Evolutionary conservation across 2,113 vertebrate genomes (phyloP).

Genomic region (Pycnonotus jocosus): DNA sequence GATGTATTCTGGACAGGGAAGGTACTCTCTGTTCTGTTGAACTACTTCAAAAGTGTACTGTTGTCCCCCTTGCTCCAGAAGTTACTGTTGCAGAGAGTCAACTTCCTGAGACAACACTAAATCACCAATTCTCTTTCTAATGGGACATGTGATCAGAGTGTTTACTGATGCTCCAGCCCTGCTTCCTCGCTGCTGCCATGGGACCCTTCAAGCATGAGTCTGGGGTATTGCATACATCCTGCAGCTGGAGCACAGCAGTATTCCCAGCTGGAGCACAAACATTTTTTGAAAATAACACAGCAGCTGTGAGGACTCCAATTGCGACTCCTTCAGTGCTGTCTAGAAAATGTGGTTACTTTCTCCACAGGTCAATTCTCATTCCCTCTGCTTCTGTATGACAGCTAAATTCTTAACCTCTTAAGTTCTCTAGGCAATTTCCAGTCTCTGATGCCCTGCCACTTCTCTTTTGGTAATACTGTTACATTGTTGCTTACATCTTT

Average conservation of each 20-base stretch:
- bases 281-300: background rate
- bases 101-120: background rate
- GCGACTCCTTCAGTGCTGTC: background rate
- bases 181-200: background rate
- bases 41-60: background rate
- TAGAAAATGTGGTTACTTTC: background rate
- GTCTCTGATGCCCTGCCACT: background rate
- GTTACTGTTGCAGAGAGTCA: background rate
- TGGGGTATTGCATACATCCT: background rate
- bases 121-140: background rate
- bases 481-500: background rate
- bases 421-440: background rate
- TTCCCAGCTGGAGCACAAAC: background rate
- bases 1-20: background rate
- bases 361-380: background rate
- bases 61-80: background rate
- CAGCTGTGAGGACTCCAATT: rapidly evolving
- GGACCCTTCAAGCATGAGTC: background rate
- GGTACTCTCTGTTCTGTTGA: background rate
- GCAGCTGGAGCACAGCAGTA: background rate
- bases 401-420: background rate
- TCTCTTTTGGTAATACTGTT: background rate
- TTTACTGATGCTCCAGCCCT: background rate
- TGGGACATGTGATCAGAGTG: background rate
- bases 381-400: background rate